Evolutionary conservation across 1,140 invertebrate species (phyloP).

Genomic region (Anastatus disparis): DNA sequence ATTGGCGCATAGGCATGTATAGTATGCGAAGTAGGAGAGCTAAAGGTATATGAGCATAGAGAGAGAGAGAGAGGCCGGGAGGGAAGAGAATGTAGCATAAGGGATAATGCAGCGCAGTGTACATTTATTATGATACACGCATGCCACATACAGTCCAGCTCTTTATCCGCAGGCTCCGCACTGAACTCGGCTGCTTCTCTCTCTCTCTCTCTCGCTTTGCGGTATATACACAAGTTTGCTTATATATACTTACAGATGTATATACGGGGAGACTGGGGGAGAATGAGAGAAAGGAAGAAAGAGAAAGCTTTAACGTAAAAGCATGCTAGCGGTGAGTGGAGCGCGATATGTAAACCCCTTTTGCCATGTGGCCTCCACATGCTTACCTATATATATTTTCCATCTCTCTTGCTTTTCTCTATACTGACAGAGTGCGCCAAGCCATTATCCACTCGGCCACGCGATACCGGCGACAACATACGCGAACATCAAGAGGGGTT

Average conservation of each 20-base stretch:
- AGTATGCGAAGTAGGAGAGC: conserved; percentile 1
- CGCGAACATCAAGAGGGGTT: background rate
- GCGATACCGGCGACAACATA: conserved; percentile 22
- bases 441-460: conserved; percentile 36
- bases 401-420: conserved; percentile 39
- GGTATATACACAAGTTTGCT: too few relatives aligned
- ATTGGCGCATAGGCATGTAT: conserved; percentile 25
- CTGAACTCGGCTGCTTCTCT: background rate
- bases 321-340: conserved; percentile 6
- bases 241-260: too few relatives aligned
- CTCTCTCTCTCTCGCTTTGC: background rate
- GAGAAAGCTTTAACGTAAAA: conserved; percentile 15
- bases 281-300: too few relatives aligned
- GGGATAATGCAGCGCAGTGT: conserved; percentile 23
- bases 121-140: conserved; percentile 36
- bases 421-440: conserved; percentile 49
- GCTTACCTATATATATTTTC: background rate
- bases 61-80: background rate
- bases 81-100: too few relatives aligned
- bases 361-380: background rate
- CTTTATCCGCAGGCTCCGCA: conserved; percentile 14
- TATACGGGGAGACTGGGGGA: too few relatives aligned
- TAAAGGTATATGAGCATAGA: too few relatives aligned
- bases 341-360: background rate
- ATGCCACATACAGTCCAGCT: conserved; percentile 12